phyloP scores from a whole-genome alignment of 37 sponge, comb jelly and placozoan species.

The Crambe crambe region DNA sequence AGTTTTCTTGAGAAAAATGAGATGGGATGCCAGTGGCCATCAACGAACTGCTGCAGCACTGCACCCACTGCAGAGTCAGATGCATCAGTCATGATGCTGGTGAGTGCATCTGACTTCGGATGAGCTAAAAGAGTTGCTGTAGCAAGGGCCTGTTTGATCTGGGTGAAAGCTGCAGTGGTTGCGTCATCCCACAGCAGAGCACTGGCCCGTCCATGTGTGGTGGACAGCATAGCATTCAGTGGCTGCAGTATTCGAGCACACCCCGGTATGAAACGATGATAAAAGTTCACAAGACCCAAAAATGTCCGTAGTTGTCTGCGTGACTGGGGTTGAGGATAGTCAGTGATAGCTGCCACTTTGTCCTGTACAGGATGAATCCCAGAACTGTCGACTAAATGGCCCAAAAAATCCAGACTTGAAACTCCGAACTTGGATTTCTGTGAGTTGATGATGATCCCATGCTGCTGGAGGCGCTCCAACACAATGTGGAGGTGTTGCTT shows the following conservation, averaged over 20 bases:
- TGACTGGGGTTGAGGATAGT: slow-evolving; percentile 58
- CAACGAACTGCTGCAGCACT: too few species aligned
- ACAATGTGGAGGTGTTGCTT: too few species aligned
- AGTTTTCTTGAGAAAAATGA: slow-evolving; percentile 63
- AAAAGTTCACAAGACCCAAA: too few species aligned
- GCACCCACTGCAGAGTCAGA: slow-evolving; percentile 56
- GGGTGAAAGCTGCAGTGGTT: slow-evolving; percentile 14
- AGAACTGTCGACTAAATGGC: too few species aligned
- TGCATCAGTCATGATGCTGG: slow-evolving; percentile 59
- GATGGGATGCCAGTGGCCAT: too few species aligned
- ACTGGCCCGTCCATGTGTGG: too few species aligned
- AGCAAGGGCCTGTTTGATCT: slow-evolving; percentile 43
- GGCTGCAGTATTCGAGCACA: slow-evolving; percentile 37
- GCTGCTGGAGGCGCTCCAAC: too few species aligned
- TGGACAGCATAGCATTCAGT: slow-evolving; percentile 21
- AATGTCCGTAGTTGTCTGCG: slow-evolving; percentile 30
- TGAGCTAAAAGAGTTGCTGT: slow-evolving; percentile 42
- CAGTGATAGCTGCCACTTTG: slow-evolving; percentile 39
- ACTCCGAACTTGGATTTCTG: slow-evolving; percentile 49
- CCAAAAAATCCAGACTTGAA: slow-evolving; percentile 37
- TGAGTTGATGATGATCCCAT: too few species aligned
- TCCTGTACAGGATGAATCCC: slow-evolving; percentile 33
- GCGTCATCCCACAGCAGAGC: slow-evolving; percentile 41
- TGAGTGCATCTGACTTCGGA: slow-evolving; percentile 39
- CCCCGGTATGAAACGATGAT: slow-evolving; percentile 39